phyloP scores from a whole-genome alignment of 2,113 vertebrate genomes.

The cattle (Bos taurus) region ARS-UCD2.0 NC_037350.1:40047001-40047500 shows the following conservation, averaged over 20 bases:
- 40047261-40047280: conserved; percentile 76
- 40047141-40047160: conserved; percentile 68
- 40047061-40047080: conserved; percentile 58
- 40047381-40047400: conserved; percentile 46
- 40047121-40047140: conserved; percentile 52
- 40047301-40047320: conserved; percentile 62
- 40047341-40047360: conserved; percentile 70
- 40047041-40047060: conserved; percentile 21
- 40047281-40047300: conserved; percentile 4
- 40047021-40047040: conserved; percentile 27
- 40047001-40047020: background rate
- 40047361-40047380: conserved; percentile 65
- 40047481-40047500: background rate
- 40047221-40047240: conserved; percentile 78
- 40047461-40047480: background rate
- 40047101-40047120: conserved; percentile 52
- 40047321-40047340: conserved; percentile 62
- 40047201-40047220: conserved; percentile 62
- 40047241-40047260: conserved; percentile 64
- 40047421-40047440: background rate
- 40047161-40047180: conserved; percentile 77
- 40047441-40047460: background rate
- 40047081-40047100: conserved; percentile 16
- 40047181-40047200: conserved; percentile 30
- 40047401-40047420: background rate